Percentiles rank a stretch among this genome's conserved stretches.
Conservation (phyloP, 2,888 invertebrate genomes). For the Bruchidius siliquastri region DNA sequence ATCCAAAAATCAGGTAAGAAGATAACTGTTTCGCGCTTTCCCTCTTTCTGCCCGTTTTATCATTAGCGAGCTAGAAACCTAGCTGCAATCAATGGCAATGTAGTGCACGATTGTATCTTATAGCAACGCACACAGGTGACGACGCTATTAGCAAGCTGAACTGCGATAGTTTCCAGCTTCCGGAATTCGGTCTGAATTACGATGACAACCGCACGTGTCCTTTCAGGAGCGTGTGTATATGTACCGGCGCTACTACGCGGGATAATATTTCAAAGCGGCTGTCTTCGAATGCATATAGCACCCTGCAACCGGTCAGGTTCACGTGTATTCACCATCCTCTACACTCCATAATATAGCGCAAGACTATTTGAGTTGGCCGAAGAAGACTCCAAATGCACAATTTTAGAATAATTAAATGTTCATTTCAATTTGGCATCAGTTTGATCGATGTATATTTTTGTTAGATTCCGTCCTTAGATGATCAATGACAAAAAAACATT, state of each 20-base stretch:
- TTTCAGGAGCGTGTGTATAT: neutral
- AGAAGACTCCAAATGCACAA: too few species aligned
- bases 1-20: too few species aligned
- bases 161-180: conserved; percentile 19
- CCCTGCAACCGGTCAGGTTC: neutral
- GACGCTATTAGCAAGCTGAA: conserved; percentile 19
- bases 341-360: neutral
- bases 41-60: too few species aligned
- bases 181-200: conserved; percentile 21
- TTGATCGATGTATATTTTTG: too few species aligned
- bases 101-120: conserved; percentile 17
- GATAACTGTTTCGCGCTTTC: too few species aligned
- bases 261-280: neutral
- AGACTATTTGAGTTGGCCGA: too few species aligned
- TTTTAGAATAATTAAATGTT: too few species aligned
- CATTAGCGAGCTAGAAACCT: too few species aligned
- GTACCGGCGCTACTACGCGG: neutral
- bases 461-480: too few species aligned
- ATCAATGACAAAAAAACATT: too few species aligned
- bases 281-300: neutral
- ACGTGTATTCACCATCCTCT: neutral
- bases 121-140: conserved; percentile 25
- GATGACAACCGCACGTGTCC: conserved; percentile 18
- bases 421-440: too few species aligned
- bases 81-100: neutral